phyloP scores from a whole-genome alignment of 2,113 vertebrate genomes.

The Cebidichthys violaceus region DNA sequence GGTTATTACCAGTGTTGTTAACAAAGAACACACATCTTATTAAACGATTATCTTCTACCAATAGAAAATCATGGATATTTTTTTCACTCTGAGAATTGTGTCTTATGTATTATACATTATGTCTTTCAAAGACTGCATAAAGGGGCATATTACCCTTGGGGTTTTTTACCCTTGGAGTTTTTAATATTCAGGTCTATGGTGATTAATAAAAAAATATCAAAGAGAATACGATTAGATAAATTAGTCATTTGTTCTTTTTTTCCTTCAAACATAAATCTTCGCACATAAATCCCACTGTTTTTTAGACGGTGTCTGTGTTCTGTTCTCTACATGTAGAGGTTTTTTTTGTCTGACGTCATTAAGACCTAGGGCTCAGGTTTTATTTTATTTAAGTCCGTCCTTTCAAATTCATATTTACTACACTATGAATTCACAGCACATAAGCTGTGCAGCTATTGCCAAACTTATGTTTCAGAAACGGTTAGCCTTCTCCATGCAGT shows the following conservation, averaged over 20 bases:
- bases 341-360: background rate
- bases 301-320: background rate
- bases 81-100: constrained; percentile 24
- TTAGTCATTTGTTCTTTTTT: background rate
- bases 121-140: background rate
- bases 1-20: constrained; percentile 90
- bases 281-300: background rate
- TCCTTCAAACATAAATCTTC: background rate
- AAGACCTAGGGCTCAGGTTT: background rate
- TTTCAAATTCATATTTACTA: constrained; percentile 6
- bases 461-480: constrained; percentile 33
- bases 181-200: background rate
- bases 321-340: background rate
- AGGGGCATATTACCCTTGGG: background rate
- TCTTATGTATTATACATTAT: no score
- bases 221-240: background rate
- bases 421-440: constrained; percentile 12
- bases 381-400: background rate
- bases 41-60: constrained; percentile 91
- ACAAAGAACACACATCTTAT: constrained; percentile 91
- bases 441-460: background rate
- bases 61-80: constrained; percentile 31
- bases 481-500: constrained; percentile 9
- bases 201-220: background rate
- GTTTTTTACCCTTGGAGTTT: background rate